Base-by-base conservation (phyloP, 1,140 invertebrate genomes). In the Daktulosphaira vitifoliae region DNA sequence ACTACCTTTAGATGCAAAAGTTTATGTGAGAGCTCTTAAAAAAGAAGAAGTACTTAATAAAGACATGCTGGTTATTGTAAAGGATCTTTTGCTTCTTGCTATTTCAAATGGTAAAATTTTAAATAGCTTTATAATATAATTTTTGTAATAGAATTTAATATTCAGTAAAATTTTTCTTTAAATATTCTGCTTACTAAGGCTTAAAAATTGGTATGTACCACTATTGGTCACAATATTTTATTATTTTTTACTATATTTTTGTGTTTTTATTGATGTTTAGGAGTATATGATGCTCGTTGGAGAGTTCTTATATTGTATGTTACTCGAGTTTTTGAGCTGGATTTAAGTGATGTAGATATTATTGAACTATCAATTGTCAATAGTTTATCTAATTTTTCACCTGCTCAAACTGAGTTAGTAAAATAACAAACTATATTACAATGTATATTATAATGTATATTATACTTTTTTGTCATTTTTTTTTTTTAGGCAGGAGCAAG, bases 201-300 rank as follows among this genome's bases (percentile, higher is more conserved):
- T 6, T 33, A 6, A 6, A 6, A 33, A 33, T 33, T 11, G 29
- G 29, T 33, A 33, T 33, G 29, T 33, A 33, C 11, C 11, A n/a
- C n/a, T n/a, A 33, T 33, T 33, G 5, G 5, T 6, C 11, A 33
- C 29, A 33, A 33, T 11, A 33, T 33, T 33, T 33, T 6, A 33
- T 33, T 11, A 33, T 6, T 33, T 33, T 33, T 33, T 33, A 11
- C 29, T 6, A 54, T 25, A 25, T 20, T 22, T 38, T 39, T n/a
- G 39, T n/a, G 38, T 54, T 23, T 38, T 15, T 48, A 46, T 59
- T 66, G n/a, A n/a, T n/a, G 64, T 59, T 65, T 59, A 85, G 84
- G 84, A 56, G 76, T 76, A 68, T 86, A 86, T 74, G 84, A 86
- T 76, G 80, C 83, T 33, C 73, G 84, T 59, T 78, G 81, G 73